Evolutionary conservation across 2,888 invertebrate species (phyloP).

Genomic region (Dendrolimus pini): DNA sequence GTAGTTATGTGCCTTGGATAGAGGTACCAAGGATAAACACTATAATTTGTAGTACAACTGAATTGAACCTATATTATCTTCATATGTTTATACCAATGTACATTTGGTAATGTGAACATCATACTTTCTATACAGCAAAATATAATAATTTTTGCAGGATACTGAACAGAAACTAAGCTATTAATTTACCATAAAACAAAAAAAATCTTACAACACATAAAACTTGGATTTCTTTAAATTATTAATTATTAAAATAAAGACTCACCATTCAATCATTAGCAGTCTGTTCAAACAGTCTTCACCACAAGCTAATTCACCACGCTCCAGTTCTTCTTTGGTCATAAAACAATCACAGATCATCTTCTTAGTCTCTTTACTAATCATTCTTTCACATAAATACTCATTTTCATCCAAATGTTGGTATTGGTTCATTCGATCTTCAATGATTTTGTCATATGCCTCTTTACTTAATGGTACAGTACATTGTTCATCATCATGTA

Average conservation of each 20-base stretch:
- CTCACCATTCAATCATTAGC: constrained; percentile 98
- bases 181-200: too few species aligned
- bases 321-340: constrained; percentile 89
- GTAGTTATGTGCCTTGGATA: too few species aligned
- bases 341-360: constrained; percentile 98
- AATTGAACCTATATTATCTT: too few species aligned
- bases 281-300: constrained; percentile 97
- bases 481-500: constrained; percentile 31
- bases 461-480: constrained; percentile 46
- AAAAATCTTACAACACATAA: too few species aligned
- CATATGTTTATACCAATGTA: too few species aligned
- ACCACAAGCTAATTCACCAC: constrained; percentile 92
- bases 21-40: too few species aligned
- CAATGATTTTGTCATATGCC: constrained; percentile 67
- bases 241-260: constrained; percentile 1
- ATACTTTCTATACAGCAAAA: too few species aligned
- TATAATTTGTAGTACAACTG: too few species aligned
- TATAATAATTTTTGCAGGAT: too few species aligned
- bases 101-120: too few species aligned
- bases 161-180: too few species aligned
- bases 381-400: constrained; percentile 88
- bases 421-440: constrained; percentile 82
- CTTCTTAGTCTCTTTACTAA: constrained; percentile 92
- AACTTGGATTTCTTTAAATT: too few species aligned
- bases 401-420: constrained; percentile 90